Evolutionary conservation across 2,113 vertebrate genomes (phyloP).

Genomic region (Oreamnos americanus): DNA sequence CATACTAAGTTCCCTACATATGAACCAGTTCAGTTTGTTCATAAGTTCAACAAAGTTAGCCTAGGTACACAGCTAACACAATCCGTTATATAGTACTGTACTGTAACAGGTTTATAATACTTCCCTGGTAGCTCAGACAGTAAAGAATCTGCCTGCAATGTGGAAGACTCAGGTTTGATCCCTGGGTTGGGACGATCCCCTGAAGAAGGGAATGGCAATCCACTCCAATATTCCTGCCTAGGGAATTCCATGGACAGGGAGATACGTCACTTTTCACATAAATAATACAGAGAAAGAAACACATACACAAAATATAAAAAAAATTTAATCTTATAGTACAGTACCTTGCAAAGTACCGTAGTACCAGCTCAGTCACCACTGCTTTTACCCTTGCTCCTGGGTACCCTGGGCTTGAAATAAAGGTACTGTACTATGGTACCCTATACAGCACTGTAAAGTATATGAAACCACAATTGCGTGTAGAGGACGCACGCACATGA

Average conservation of each 20-base stretch:
- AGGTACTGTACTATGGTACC: not conserved
- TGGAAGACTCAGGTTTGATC: not conserved
- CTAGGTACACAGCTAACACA: not conserved
- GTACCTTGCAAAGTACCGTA: not conserved
- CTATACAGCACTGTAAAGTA: not conserved
- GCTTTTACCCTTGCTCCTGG: not conserved
- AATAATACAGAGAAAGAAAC: not conserved
- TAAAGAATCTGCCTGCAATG: not conserved
- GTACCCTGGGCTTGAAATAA: not conserved
- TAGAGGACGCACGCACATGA: not conserved
- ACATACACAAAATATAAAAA: not conserved
- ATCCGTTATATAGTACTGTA: accelerated
- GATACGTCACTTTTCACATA: not conserved
- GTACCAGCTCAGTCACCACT: not conserved
- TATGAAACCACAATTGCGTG: not conserved
- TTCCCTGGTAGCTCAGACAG: not conserved
- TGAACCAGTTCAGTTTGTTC: not conserved
- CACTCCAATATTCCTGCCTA: not conserved
- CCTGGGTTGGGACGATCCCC: not conserved
- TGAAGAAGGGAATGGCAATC: not conserved
- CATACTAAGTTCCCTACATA: not conserved
- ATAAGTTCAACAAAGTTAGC: not conserved
- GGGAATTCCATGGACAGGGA: not conserved
- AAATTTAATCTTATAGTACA: not conserved
- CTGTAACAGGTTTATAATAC: not conserved